Evolutionary conservation across 2,797 vertebrate species (phyloP), one percentile per base, ranked within the genome.

Genomic region (Acomys russatus): DNA sequence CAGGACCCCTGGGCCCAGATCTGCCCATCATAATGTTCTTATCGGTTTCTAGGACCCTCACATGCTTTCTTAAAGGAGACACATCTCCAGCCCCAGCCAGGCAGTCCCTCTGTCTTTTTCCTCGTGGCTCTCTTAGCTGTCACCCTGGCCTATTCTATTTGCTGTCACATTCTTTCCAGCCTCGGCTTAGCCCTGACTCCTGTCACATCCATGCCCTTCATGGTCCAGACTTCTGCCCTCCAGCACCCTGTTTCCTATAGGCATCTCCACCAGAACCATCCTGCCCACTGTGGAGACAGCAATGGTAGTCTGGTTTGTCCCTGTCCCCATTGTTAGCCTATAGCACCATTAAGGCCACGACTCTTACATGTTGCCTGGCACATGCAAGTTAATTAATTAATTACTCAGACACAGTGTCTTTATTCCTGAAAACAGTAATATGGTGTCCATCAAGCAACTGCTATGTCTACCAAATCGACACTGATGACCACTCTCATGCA

Each of bases 271-370:
- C 54, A 38, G 76, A 49, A 20, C 30, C 0, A 3, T 17, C 9
- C 61, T 17, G 56, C 12, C 63, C 20, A 8, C 10, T 14, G 33
- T 9, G 2, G 8, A 11, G 11, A 6, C 0, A 4, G 33, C 5
- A 73, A 22, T 0, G 9, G 56, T 59, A 14, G 18, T 20, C 66
- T 20, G 25, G 1, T 11, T 0, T 6, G 9, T 22, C 14, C 51
- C 15, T 0, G 2, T 30, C 73, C 38, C 33, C 35, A 3, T 9
- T 49, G 4, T 3, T 1, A n/a, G 56, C 76, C 54, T 4, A 0
- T 10, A 3, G 30, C 9, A 38, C 1, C 1, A 0, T 38, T 0
- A 30, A 30, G 61, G 49, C 18, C 9, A 78, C 35, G 14, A 3
- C 38, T n/a, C 25, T 38, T 9, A 2, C 30, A 3, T 17, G 0